These are phyloP conservation scores for Bombus huntii DNA, from an alignment of 1,140 invertebrate genomes.

Conservation along the genomic window DNA sequence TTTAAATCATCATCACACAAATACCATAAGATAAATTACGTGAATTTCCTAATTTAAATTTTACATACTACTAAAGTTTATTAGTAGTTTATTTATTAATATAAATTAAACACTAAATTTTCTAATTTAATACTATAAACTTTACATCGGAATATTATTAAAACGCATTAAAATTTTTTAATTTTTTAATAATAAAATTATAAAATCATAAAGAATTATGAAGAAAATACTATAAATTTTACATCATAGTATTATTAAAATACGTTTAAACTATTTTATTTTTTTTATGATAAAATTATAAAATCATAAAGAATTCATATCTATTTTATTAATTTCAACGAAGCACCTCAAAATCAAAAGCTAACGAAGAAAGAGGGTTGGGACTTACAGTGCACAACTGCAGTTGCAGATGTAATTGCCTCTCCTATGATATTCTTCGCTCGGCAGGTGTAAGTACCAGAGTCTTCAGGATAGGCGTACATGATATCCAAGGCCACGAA, in stretches of 20 bases:
- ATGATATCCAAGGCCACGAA: slow-evolving; percentile 96
- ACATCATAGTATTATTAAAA: too few species aligned
- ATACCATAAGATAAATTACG: too few species aligned
- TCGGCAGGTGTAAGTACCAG: slow-evolving; percentile 94
- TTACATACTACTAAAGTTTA: too few species aligned
- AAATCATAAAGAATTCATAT: neutral
- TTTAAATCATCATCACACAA: too few species aligned
- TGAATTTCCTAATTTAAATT: too few species aligned
- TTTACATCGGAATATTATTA: neutral
- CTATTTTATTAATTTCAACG: too few species aligned
- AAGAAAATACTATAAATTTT: too few species aligned
- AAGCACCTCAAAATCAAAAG: neutral
- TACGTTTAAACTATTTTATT: too few species aligned
- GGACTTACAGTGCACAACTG: slow-evolving; percentile 87
- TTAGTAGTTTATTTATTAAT: too few species aligned
- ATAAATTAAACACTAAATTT: neutral
- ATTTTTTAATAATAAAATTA: neutral
- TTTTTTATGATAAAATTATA: neutral
- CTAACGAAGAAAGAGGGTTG: neutral
- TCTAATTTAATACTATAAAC: neutral
- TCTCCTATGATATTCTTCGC: slow-evolving; percentile 94
- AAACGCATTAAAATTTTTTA: too few species aligned
- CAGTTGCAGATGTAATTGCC: slow-evolving; percentile 91
- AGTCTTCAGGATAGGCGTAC: slow-evolving; percentile 95
- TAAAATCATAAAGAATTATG: neutral